Conservation (phyloP, 2,888 invertebrate species). For the Sceliomorpha sp. region DNA sequence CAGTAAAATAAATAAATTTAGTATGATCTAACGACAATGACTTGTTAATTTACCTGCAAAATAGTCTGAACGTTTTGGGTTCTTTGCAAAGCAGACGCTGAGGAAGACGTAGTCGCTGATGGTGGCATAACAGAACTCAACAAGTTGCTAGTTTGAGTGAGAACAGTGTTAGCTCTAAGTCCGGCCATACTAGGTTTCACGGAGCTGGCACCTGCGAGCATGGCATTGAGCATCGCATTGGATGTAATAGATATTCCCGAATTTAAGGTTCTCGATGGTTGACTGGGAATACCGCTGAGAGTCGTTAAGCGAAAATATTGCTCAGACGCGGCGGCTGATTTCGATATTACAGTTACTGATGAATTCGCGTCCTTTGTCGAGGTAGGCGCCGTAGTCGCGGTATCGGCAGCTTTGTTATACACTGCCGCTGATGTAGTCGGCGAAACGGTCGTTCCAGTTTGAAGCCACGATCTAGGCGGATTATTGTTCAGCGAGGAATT, state of each 20-base stretch:
- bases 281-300: slow-evolving; percentile 77
- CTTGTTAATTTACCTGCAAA: slow-evolving; percentile 65
- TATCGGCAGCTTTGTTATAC: slow-evolving; percentile 50
- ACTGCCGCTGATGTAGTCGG: slow-evolving; percentile 26
- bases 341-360: slow-evolving; percentile 72
- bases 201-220: slow-evolving; percentile 74
- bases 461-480: slow-evolving; percentile 28
- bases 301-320: slow-evolving; percentile 65
- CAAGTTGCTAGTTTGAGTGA: slow-evolving; percentile 73
- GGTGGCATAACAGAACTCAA: slow-evolving; percentile 72
- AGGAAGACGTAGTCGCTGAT: slow-evolving; percentile 56
- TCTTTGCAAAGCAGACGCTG: slow-evolving; percentile 60
- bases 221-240: slow-evolving; percentile 77
- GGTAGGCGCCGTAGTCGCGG: slow-evolving; percentile 51
- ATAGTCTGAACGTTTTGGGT: slow-evolving; percentile 71
- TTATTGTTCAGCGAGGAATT: slow-evolving; percentile 58
- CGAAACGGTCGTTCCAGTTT: slow-evolving; percentile 18
- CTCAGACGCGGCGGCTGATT: slow-evolving; percentile 69
- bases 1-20: no score
- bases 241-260: slow-evolving; percentile 73
- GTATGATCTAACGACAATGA: no score
- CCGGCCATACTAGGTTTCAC: slow-evolving; percentile 72
- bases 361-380: slow-evolving; percentile 60
- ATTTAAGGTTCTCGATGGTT: slow-evolving; percentile 60
- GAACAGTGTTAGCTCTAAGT: slow-evolving; percentile 67